phyloP scores from a whole-genome alignment of 1,140 invertebrate species.

The Phenacoccus solenopsis region DNA sequence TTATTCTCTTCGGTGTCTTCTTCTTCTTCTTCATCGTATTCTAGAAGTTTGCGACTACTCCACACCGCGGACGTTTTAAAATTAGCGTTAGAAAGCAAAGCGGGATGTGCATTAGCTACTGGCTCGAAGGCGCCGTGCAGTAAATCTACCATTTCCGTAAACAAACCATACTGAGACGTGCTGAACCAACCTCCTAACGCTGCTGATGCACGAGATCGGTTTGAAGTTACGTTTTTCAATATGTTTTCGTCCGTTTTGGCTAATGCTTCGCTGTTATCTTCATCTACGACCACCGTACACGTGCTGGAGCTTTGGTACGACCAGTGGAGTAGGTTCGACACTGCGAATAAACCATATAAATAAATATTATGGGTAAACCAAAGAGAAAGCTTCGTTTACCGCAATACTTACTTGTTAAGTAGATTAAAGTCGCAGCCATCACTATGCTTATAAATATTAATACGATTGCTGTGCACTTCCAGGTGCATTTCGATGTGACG shows the following conservation, averaged over 20 bases:
- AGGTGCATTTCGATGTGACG: conserved; percentile 69
- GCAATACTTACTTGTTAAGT: conserved; percentile 63
- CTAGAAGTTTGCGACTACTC: neutral
- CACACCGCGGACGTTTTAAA: neutral
- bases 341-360: conserved; percentile 37
- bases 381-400: neutral
- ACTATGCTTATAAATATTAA: conserved; percentile 69
- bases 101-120: neutral
- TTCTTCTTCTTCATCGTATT: neutral
- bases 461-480: conserved; percentile 77
- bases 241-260: conserved; percentile 21
- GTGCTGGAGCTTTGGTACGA: conserved; percentile 63
- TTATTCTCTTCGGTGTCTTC: neutral
- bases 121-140: neutral
- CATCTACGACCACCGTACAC: conserved; percentile 68
- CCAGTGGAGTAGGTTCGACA: conserved; percentile 65
- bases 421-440: conserved; percentile 65
- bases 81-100: conserved; percentile 8
- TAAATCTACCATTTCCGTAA: conserved; percentile 34
- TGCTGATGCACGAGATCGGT: conserved; percentile 28
- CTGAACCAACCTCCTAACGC: conserved; percentile 39
- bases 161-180: conserved; percentile 43
- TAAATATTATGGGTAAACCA: neutral
- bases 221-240: conserved; percentile 23
- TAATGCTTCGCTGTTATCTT: conserved; percentile 30